Base-by-base conservation (phyloP, 2,797 vertebrate species). In the Smutsia gigantea region DNA sequence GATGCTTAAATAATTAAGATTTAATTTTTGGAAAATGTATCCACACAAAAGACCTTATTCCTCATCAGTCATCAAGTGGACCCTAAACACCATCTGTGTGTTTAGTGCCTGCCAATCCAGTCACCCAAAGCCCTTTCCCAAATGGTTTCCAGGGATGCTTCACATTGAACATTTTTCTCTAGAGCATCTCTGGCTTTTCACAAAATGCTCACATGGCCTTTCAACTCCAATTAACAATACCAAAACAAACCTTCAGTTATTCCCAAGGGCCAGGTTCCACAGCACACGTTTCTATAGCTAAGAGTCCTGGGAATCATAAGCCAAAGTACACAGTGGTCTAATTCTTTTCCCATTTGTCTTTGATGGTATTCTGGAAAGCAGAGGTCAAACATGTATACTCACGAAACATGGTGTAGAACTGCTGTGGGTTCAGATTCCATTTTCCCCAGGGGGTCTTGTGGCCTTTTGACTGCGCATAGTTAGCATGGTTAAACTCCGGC, bases 401-500 rank as follows among this genome's bases (percentile, higher is more conserved):
- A 99, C 99, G 99, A 97, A 99, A 99, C 99, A 99, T 99, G 88
- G 99, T 99, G 98, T 99, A 99, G 98, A 99, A 99, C 98, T 99
- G 99, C 96, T 99, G 99, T 0, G 99, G 99, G 98, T 99, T 99
- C 94, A 99, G 99, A 98, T 99, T 99, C 99, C 99, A 99, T 98
- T 99, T 99, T 69, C 99, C 99, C 99, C 99, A 99, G 0, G 99
- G 99, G 0, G 99, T 99, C 98, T 99, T 99, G 98, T 99, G 99
- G 51, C 99, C 99, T 98, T 99, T 99, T 11, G 99, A 99, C 98
- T 99, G 99, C 66, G 99, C 99, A 53, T 99, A 99, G 98, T 99
- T 99, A 88, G 99, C 99, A 42, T 99, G 99, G 97, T 99, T 99
- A 97, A 99, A 99, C 98, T 99, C 99, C 0, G 99, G 99, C 93